Conservation (phyloP, 1,140 invertebrate genomes). For the Saccostrea glomerata region DNA sequence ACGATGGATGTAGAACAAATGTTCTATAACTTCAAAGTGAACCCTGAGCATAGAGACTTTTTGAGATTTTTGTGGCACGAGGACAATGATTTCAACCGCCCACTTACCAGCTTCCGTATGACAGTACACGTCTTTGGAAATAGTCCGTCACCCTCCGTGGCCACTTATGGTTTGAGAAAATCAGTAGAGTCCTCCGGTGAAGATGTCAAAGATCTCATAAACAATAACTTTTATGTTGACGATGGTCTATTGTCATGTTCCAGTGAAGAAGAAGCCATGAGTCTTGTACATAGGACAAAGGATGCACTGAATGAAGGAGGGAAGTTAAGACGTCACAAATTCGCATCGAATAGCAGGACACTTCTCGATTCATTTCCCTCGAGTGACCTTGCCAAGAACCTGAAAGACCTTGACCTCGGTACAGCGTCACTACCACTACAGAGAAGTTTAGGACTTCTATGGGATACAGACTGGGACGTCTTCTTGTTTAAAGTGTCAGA, state of each 20-base stretch:
- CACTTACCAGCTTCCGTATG: conserved; percentile 24
- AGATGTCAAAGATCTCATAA: background rate
- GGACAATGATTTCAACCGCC: conserved; percentile 29
- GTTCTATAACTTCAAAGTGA: conserved; percentile 54
- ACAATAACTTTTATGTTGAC: conserved; percentile 51
- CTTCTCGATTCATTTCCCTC: conserved; percentile 45
- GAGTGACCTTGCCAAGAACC: conserved; percentile 45
- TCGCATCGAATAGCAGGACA: conserved; percentile 37
- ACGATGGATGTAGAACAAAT: conserved; percentile 58
- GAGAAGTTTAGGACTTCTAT: conserved; percentile 51
- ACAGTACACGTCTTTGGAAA: conserved; percentile 39
- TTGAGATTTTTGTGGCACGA: conserved; percentile 53
- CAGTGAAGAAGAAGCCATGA: conserved; percentile 36
- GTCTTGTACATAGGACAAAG: conserved; percentile 41
- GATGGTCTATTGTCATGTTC: conserved; percentile 42
- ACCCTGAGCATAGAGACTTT: conserved; percentile 37
- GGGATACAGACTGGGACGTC: conserved; percentile 50
- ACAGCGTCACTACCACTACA: conserved; percentile 42
- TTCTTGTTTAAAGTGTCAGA: conserved; percentile 46
- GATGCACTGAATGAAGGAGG: background rate
- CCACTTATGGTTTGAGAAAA: conserved; percentile 44
- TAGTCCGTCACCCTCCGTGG: conserved; percentile 12
- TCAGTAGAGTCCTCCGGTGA: background rate
- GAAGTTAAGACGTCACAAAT: conserved; percentile 48
- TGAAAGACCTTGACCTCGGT: conserved; percentile 45